Base-by-base conservation (phyloP, 53 echinoderm and acorn worm species). In the Holothuria scabra region DNA sequence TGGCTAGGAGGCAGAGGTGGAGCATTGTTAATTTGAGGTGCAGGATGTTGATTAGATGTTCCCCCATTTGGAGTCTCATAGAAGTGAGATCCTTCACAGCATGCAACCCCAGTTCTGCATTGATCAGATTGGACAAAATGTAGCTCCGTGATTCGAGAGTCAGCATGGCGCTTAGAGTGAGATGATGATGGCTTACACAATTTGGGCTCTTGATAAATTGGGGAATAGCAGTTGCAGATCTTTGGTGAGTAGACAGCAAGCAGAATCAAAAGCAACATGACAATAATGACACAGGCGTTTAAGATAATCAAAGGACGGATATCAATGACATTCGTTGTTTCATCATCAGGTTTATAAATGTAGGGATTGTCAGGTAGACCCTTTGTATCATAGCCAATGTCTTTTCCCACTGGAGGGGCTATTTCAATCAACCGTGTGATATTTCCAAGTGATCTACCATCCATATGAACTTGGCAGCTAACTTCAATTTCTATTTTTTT, bases 91-190 rank as follows among this genome's bases (percentile, higher is more conserved):
- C 65, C 65, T 56, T 88, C 80, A 80, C 75, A 67, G 22, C 37
- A 59, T 23, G 74, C 81, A 52, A 87, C 80, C 6, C 65, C 83
- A 32, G 86, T 89, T 66, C 89, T 86, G 46, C 92, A 95, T 38
- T 92, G 92, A 25, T 92, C 90, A 12, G 90, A 90, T 84, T 92
- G 92, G 12, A 88, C 90, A 81, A 87, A 95, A 35, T 95, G 95
- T 62, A 95, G 90, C 46, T 92, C 92, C 8, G 95, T 90, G 46
- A 90, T 91, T 26, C 71, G 78, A 12, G 90, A 86, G 25, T 80
- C 80, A 32, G 59, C 57, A 55, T 85, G 89, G 35, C 89, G 67
- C 20, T 59, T 28, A 16, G 62, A 46, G 9, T 68, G 68, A 5
- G 52, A 38, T 7, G 5, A 44, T 29, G 52, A 72, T 7, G 22